Base-by-base conservation (phyloP, 30 jellyfish, hydroid and myxozoan species). In the Rhopilema esculentum region DNA sequence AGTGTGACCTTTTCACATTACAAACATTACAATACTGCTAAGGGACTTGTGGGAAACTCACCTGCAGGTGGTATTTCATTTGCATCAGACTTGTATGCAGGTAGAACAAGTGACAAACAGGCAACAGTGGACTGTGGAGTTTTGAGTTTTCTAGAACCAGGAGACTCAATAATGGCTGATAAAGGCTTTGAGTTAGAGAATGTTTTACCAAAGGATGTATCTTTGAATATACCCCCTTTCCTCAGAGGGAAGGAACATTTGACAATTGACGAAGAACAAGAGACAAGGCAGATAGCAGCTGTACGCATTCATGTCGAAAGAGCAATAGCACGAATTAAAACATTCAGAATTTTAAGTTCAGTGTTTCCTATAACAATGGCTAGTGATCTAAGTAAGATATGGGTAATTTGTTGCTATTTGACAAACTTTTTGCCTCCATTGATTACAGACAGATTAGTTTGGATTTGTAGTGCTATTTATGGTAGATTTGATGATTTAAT, bases 21-120 rank as follows among this genome's bases (percentile, higher is more conserved):
- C 61, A 90, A 83, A 62, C 97, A 84, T 48, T 91, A 89, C 67
- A 82, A 89, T 82, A 91, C 92, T 74, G 97, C 97, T 31, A 91
- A 91, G 66, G 96, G 96, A 51, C 57, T 83, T 32, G 86, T 90
- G 49, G 97, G 97, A 26, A 90, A 83, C 50, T 49, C 95, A 50
- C 97, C 91, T 26, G 32, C 88, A 19, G 94, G 97, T n/a, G 82
- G 72, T 24, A 74, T 89, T 22, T 33, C 92, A 20, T 89, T 82
- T 80, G 97, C 82, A n/a, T 80, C 94, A 51, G 97, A 89, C 22
- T 63, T 82, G 24, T 80, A 80, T 71, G 88, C 93, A 18, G 96
- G 96, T 24, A 66, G 84, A 79, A 18, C 81, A 22, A 79, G 88
- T 64, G 94, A 89, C 75, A 79, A 79, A 62, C 64, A 76, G 69